Evolutionary conservation across 2,888 invertebrate species (phyloP).

Genomic region (Sphaerophoria taeniata): DNA sequence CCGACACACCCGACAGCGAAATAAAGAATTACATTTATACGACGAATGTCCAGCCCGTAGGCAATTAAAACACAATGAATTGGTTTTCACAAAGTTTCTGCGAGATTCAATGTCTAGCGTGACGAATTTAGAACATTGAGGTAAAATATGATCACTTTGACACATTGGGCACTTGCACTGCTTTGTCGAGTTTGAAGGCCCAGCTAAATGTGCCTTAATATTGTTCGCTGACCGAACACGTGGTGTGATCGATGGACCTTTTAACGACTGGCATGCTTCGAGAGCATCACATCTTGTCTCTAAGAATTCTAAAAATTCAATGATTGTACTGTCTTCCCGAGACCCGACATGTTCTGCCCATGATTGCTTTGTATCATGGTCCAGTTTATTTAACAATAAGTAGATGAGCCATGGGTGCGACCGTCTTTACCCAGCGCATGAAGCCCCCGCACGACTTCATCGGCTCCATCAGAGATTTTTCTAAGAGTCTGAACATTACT

Average conservation of each 20-base stretch:
- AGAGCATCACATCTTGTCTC: not conserved
- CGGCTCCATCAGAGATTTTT: conserved; percentile 2
- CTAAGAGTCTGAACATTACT: not conserved
- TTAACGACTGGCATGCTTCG: not conserved
- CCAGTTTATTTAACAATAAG: conserved; percentile 1
- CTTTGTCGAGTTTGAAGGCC: not conserved
- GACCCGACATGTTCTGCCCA: not conserved
- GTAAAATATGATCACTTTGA: conserved; percentile 6
- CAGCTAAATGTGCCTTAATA: conserved; percentile 9
- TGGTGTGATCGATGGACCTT: not conserved
- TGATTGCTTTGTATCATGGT: conserved; percentile 10
- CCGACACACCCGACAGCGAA: conserved; percentile 5
- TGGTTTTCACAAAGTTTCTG: conserved; percentile 1
- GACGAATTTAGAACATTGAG: conserved; percentile 14
- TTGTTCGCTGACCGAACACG: not conserved
- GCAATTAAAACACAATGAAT: conserved; percentile 25
- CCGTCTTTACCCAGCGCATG: not conserved
- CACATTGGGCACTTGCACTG: not conserved
- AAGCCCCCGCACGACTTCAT: conserved; percentile 12
- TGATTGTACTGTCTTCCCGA: not conserved
- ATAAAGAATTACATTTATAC: conserved; percentile 4
- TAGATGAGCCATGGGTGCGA: not conserved
- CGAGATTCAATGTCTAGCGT: not conserved
- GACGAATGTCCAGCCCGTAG: conserved; percentile 21
- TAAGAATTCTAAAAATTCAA: not conserved